Percentiles rank a stretch among this genome's conserved stretches.
Conservation (phyloP, 2,797 vertebrate genomes). For the Pempheris klunzingeri region DNA sequence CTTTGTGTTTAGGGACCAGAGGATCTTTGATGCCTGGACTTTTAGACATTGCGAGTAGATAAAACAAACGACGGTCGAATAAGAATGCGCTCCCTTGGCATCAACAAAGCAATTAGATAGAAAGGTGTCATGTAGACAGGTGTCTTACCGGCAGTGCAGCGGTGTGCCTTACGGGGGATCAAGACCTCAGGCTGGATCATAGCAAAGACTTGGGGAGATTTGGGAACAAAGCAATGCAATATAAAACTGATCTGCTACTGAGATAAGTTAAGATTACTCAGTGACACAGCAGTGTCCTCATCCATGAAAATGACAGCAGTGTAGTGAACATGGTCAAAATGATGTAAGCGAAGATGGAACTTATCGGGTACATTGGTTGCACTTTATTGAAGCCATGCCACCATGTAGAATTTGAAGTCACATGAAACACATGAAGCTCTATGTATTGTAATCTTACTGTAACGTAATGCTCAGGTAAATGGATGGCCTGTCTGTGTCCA, state of each 20-base stretch:
- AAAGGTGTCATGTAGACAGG: conserved; percentile 15
- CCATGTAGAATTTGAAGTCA: neutral
- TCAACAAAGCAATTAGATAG: conserved; percentile 22
- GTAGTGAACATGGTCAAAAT: conserved; percentile 21
- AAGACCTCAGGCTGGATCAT: conserved; percentile 37
- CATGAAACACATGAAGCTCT: neutral
- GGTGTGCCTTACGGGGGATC: conserved; percentile 23
- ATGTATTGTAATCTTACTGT: neutral
- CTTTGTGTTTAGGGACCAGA: conserved; percentile 9
- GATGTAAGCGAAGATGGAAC: conserved; percentile 10
- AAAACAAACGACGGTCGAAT: neutral
- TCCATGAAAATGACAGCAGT: conserved; percentile 50
- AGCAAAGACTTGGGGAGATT: conserved; percentile 31
- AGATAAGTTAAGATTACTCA: conserved; percentile 27
- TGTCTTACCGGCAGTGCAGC: conserved; percentile 28
- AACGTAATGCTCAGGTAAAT: neutral
- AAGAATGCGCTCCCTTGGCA: neutral
- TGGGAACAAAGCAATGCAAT: conserved; percentile 39
- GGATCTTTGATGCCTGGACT: conserved; percentile 2
- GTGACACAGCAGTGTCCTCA: conserved; percentile 15
- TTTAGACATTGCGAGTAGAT: neutral
- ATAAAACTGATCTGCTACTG: conserved; percentile 27
- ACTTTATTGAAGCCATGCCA: neutral
- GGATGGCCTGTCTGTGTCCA: neutral
- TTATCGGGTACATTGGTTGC: neutral